Evolutionary conservation across 2,888 invertebrate species (phyloP), one percentile per base, ranked within the genome.

Genomic region (Ptychoptera albimana): DNA sequence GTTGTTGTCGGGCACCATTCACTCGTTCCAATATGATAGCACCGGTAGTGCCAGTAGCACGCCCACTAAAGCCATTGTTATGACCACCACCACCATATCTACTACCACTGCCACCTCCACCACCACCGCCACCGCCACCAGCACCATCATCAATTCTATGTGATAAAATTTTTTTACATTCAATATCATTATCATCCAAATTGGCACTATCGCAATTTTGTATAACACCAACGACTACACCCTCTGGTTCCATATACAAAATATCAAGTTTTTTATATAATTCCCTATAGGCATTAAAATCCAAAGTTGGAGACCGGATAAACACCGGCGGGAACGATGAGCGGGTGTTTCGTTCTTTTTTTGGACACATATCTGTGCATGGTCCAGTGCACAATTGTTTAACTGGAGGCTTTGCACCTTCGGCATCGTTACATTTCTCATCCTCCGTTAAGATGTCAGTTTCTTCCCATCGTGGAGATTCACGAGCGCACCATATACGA

Each of bases 401-500:
- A 52, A 59, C 52, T 48, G 58, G 43, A 42, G 57, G 53, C 50
- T 61, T 54, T 46, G 53, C 52, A 11, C 51, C 52, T 0, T 60
- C 53, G 45, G 52, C 50, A 13, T 49, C 50, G 0, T 48, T 53
- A 48, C 67, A 67, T 23, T 57, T 52, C 2, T 50, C 43, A 40
- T 66, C 63, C 15, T 63, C 63, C 3, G 62, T 57, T n/a, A 67
- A 51, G 8, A 66, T 59, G 48, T 69, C 70, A 38, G 70, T 69
- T 9, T 63, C 64, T 0, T 68, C 68, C 1, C 57, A 41, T 40
- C 55, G 60, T 0, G 65, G 61, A 2, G 66, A 60, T 47, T 69
- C 66, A 39, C 59, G 57, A 0, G 71, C 62, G 50, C 73, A 73
- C 45, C 69, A 67, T 10, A 72, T 68, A 48, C 65, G 64, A 6